Evolutionary conservation across 2,113 vertebrate genomes (phyloP), one percentile per base, ranked within the genome.

Genomic region (Parus major): DNA sequence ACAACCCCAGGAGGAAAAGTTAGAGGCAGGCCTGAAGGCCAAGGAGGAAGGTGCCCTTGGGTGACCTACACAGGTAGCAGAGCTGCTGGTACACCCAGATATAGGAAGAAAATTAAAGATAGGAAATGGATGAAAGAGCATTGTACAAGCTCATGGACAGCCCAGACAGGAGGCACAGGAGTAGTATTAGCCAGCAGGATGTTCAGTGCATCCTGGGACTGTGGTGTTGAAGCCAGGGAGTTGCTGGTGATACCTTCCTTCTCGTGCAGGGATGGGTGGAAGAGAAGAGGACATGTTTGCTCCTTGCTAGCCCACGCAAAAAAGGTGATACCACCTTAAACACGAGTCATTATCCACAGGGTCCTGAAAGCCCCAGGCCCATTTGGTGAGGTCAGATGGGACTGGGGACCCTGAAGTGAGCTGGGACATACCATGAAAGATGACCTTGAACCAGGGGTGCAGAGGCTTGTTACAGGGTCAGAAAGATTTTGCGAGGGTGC

Each of bases 381-480:
- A 33, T 29, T 42, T 7, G 2, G 49, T 68, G 55, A 63, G 52
- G 33, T 39, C 2, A 4, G 12, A 19, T 49, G 36, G 73, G 24
- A 39, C 36, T 22, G 3, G 9, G 2, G 16, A 49, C 65, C 35
- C 63, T 44, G 19, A 59, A 70, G n/a, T 5, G 17, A 71, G 39
- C 24, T 44, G 63, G 77, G 33, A 35, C 3, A 1, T 70, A 46
- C 12, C 31, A 28, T 11, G 3, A 8, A 78, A 60, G 28, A 36
- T 21, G 39, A 57, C 44, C 36, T 83, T 77, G 56, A 79, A 27
- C 29, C 33, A 27, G 25, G 15, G n/a, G 12, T n/a, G 29, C 1
- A 5, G 25, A 59, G 25, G 24, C 31, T 78, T 1, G 0, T 15
- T 31, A 14, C 0, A 7, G 2, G 5, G 6, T 22, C 3, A 1